phyloP scores from a whole-genome alignment of 2,888 invertebrate species.

The Conchocele bisecta region DNA sequence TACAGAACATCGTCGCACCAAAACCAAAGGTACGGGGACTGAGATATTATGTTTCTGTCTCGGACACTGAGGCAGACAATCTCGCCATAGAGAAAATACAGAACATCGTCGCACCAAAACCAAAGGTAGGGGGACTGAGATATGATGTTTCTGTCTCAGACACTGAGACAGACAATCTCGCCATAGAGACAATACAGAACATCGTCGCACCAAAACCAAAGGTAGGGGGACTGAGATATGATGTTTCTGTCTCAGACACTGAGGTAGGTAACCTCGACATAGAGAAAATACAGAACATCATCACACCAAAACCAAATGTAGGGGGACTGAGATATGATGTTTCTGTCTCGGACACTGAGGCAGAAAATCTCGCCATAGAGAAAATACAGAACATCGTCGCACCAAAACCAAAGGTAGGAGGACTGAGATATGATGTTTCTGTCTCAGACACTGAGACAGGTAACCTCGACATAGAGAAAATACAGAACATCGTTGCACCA shows the following conservation, averaged over 20 bases:
- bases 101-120: conserved; percentile 48
- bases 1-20: conserved; percentile 50
- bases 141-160: no score
- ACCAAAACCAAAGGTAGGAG: conserved; percentile 56
- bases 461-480: conserved; percentile 56
- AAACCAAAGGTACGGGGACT: conserved; percentile 61
- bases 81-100: conserved; percentile 55
- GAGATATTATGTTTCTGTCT: no score
- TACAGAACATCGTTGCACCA: conserved; percentile 50
- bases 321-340: no score
- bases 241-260: no score
- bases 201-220: conserved; percentile 55
- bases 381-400: conserved; percentile 51
- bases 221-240: no score
- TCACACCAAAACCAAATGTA: conserved; percentile 59
- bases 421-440: no score
- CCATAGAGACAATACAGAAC: conserved; percentile 54
- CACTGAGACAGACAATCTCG: conserved; percentile 43
- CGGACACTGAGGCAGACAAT: conserved; percentile 45
- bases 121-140: conserved; percentile 58
- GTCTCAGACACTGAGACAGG: no score
- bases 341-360: no score
- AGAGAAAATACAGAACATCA: conserved; percentile 52
- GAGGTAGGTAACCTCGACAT: no score
- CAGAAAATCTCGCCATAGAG: conserved; percentile 48